phyloP scores from a whole-genome alignment of 2,888 invertebrate species.

The Leuctra nigra region DNA sequence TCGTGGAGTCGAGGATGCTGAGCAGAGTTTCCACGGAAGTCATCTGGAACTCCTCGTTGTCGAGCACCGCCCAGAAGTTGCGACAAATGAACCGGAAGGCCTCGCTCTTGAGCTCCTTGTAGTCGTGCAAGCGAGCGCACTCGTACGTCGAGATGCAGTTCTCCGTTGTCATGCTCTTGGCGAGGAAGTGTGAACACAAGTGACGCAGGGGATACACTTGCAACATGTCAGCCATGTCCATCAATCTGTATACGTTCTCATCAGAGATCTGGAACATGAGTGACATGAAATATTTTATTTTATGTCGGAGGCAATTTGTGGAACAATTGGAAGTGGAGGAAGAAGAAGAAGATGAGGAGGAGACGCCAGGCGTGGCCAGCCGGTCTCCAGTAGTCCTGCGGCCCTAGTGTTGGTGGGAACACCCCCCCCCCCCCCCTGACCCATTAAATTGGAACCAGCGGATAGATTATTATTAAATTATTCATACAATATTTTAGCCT shows the following conservation, averaged over 20 bases:
- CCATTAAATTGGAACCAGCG: no score
- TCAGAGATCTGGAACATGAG: conserved; percentile 34
- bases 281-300: no score
- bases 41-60: conserved; percentile 34
- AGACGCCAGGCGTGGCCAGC: no score
- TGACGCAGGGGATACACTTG: conserved; percentile 34
- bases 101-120: conserved; percentile 33
- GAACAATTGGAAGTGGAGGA: no score
- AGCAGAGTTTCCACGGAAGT: conserved; percentile 31
- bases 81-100: conserved; percentile 33
- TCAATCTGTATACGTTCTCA: conserved; percentile 33
- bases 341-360: no score
- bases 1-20: conserved; percentile 32
- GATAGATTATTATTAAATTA: no score
- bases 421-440: no score
- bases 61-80: conserved; percentile 34
- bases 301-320: no score
- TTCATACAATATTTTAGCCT: no score
- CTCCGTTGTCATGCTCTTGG: conserved; percentile 31
- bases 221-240: conserved; percentile 34
- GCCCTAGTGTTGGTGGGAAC: no score
- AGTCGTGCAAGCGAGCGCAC: conserved; percentile 31
- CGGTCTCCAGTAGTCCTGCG: no score
- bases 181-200: conserved; percentile 34
- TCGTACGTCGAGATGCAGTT: conserved; percentile 34